Base-by-base conservation (phyloP, 2,797 vertebrate species). In the Graptemys geographica region DNA sequence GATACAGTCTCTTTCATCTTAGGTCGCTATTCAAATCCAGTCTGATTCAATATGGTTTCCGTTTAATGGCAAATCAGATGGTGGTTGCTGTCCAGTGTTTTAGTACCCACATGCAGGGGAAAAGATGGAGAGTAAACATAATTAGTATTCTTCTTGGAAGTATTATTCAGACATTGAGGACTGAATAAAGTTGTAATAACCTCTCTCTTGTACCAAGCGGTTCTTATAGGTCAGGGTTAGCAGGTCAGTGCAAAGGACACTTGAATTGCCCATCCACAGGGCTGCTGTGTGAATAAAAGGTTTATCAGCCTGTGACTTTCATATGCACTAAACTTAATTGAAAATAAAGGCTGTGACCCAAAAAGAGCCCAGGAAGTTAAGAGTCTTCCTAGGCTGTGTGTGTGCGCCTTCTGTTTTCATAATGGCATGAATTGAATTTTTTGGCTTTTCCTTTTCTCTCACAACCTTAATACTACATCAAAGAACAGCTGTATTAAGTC, bases 71-170 rank as follows among this genome's bases (percentile, higher is more conserved):
- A 96, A 97, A 97, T 96, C 93, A 96, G 92, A 80, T 94, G 92
- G 49, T 90, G 59, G 59, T 62, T 62, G 59, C 59, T 62, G 6
- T 62, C 28, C 59, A 33, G 27, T 59, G 27, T 31, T 59, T 59
- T 31, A 31, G 13, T 25, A 55, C 1, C 19, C 92, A 83, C 84
- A 91, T 56, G 82, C 1, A 27, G 86, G 84, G 92, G 95, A 90
- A 96, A 96, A 96, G 96, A 96, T 96, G 93, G 87, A 94, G 80
- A 89, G 95, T 87, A 86, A 33, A 69, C 96, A 97, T 93, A 96
- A 94, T 90, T 95, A 95, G 72, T 94, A 82, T 84, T 57, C 83
- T 96, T 78, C 92, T 72, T 94, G 95, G 96, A 96, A 93, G 93
- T 91, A 90, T 96, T 86, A 95, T 96, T 96, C 85, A 83, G 96